These are phyloP conservation scores for Sorex maritimensis DNA, from an alignment of 2,797 vertebrate genomes.

Conservation along the genomic window DNA sequence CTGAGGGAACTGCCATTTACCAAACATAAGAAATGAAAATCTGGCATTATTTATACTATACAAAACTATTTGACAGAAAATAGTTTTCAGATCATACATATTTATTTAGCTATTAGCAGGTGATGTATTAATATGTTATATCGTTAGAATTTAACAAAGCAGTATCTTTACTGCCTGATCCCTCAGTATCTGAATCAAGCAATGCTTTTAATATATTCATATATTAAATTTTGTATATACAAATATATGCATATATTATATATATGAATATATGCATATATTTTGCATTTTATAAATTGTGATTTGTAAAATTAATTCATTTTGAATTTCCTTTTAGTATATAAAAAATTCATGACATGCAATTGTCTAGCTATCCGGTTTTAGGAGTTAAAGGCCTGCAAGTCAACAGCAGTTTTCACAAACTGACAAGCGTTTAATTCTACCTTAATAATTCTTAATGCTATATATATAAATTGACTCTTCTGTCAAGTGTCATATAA, in stretches of 20 bases:
- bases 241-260: no score
- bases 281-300: background rate
- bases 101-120: background rate
- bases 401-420: background rate
- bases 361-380: background rate
- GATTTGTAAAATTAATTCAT: background rate
- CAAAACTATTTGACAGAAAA: background rate
- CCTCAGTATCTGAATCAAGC: background rate
- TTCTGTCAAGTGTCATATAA: background rate
- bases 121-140: background rate
- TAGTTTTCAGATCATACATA: slow-evolving; percentile 36
- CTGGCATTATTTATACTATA: background rate
- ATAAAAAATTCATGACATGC: background rate
- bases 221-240: no score
- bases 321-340: background rate
- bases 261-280: no score
- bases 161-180: background rate
- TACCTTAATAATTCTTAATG: slow-evolving; percentile 20
- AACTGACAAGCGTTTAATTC: background rate
- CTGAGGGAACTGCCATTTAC: background rate
- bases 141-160: background rate
- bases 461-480: background rate
- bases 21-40: slow-evolving; percentile 7
- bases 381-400: slow-evolving; percentile 12
- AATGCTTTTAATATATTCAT: background rate